phyloP scores from a whole-genome alignment of 1,140 invertebrate genomes.

The Dinoponera quadriceps region DNA sequence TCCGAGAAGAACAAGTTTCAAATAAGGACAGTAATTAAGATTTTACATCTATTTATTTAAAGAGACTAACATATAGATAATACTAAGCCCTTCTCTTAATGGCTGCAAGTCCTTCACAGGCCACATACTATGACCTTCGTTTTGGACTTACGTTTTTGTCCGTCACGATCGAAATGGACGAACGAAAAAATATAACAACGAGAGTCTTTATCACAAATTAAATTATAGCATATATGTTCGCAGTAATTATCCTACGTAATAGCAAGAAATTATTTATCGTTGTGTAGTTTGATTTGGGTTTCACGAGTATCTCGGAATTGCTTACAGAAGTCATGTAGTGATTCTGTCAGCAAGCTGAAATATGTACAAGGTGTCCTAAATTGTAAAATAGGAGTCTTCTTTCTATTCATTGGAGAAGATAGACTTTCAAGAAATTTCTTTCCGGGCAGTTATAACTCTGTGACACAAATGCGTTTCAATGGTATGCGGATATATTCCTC shows the following conservation, averaged over 20 bases:
- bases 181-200: not conserved
- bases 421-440: not conserved
- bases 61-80: slow-evolving; percentile 34
- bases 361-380: slow-evolving; percentile 1
- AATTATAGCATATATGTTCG: slow-evolving; percentile 24
- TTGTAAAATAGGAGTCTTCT: not conserved
- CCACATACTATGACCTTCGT: not conserved
- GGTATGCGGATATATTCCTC: not conserved
- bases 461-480: slow-evolving; percentile 8
- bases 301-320: not conserved
- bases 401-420: not conserved
- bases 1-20: too few relatives aligned
- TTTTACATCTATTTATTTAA: slow-evolving; percentile 38
- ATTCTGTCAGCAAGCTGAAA: slow-evolving; percentile 13
- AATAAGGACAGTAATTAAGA: too few relatives aligned
- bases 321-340: slow-evolving; percentile 11
- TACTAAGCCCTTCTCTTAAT: slow-evolving; percentile 21
- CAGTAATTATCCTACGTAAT: not conserved
- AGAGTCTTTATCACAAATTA: slow-evolving; percentile 51
- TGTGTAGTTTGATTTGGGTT: not conserved
- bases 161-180: not conserved
- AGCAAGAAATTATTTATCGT: not conserved
- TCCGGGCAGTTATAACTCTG: not conserved
- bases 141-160: slow-evolving; percentile 11
- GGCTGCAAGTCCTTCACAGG: slow-evolving; percentile 2